Evolutionary conservation across 1,140 invertebrate species (phyloP).

Genomic region (Oryctes rhinoceros): DNA sequence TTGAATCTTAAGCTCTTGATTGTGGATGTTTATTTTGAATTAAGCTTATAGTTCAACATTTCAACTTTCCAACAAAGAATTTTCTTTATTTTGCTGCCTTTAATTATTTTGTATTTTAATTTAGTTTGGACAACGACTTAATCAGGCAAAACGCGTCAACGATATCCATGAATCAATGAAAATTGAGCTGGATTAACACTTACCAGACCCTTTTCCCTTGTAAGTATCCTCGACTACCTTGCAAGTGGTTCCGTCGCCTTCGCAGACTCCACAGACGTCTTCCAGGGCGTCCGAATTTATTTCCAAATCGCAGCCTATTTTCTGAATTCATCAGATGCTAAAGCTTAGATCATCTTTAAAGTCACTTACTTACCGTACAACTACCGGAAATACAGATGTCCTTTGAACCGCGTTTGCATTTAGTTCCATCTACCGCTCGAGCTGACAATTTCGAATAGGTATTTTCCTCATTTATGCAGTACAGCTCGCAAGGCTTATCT

Average conservation of each 20-base stretch:
- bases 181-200: neutral
- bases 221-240: conserved; percentile 60
- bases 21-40: too few relatives aligned
- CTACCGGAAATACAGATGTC: conserved; percentile 68
- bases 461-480: conserved; percentile 65
- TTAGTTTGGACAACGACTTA: too few relatives aligned
- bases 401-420: conserved; percentile 67
- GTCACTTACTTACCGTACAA: conserved; percentile 63
- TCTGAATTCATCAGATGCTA: conserved; percentile 58
- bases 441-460: conserved; percentile 60
- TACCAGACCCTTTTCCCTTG: conserved; percentile 51
- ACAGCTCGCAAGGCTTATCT: conserved; percentile 66
- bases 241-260: conserved; percentile 74
- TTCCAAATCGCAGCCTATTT: conserved; percentile 73
- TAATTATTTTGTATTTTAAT: too few relatives aligned
- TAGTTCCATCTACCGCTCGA: conserved; percentile 66
- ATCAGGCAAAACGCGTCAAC: too few relatives aligned
- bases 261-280: conserved; percentile 75
- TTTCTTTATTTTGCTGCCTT: too few relatives aligned
- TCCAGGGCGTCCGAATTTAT: conserved; percentile 72
- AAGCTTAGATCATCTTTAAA: neutral
- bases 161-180: neutral
- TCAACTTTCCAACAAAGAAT: too few relatives aligned
- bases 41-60: too few relatives aligned
- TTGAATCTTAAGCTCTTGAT: too few relatives aligned